phyloP scores from a whole-genome alignment of 2,113 vertebrate species.

The Tachycineta bicolor region DNA sequence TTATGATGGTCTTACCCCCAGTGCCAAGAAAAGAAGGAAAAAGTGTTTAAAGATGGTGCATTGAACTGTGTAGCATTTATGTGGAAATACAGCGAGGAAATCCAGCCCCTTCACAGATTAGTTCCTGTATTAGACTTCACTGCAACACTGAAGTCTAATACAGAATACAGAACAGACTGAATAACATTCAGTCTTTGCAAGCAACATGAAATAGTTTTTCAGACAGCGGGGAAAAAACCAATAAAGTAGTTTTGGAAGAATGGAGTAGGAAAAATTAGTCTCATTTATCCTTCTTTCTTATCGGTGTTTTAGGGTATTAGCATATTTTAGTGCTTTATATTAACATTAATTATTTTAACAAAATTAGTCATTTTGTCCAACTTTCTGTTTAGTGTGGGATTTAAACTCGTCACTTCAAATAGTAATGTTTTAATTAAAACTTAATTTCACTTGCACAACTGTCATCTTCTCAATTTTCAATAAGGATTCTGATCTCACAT shows the following conservation, averaged over 20 bases:
- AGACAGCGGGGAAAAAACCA: neutral
- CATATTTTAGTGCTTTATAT: constrained; percentile 59
- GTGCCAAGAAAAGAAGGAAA: neutral
- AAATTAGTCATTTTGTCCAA: neutral
- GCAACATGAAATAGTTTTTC: constrained; percentile 28
- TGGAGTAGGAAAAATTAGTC: constrained; percentile 58
- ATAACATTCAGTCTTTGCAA: constrained; percentile 15
- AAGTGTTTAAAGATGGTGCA: constrained; percentile 22
- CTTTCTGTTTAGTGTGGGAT: constrained; percentile 21
- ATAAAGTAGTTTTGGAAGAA: constrained; percentile 44
- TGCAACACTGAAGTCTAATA: neutral
- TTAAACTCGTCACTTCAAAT: constrained; percentile 33
- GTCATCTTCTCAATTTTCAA: neutral
- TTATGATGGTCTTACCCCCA: neutral
- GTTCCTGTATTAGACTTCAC: constrained; percentile 42
- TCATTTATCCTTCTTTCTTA: constrained; percentile 55
- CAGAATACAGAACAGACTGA: no score
- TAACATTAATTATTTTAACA: constrained; percentile 58
- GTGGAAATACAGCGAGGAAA: constrained; percentile 45
- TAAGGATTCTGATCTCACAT: neutral
- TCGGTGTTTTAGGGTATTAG: constrained; percentile 42
- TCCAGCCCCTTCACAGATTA: constrained; percentile 21
- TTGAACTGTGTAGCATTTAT: constrained; percentile 59
- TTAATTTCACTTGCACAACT: neutral
- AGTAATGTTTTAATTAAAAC: constrained; percentile 4